A percentile compares a stretch with the other conserved stretches of the same genome.
Evolutionary conservation across 2,888 invertebrate species (phyloP).

Genomic region (Caenorhabditis uteleia): DNA sequence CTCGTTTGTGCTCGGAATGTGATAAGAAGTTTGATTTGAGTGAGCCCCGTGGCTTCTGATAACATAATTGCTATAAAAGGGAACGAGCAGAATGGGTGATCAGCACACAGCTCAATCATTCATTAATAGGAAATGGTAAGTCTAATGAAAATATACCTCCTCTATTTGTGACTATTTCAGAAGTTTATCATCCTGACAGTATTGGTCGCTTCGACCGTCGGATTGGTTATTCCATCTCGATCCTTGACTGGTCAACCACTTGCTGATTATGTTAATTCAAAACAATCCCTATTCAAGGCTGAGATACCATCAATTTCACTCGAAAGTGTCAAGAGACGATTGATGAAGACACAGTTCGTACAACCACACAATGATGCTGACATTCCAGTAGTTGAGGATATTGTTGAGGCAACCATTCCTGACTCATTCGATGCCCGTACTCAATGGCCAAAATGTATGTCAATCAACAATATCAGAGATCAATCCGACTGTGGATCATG

Average conservation of each 20-base stretch:
- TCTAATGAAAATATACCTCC: too few species aligned
- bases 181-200: conserved; percentile 23
- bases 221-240: conserved; percentile 23
- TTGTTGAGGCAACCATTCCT: conserved; percentile 22
- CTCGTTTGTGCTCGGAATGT: too few species aligned
- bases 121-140: too few species aligned
- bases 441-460: conserved; percentile 45
- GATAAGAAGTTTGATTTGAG: too few species aligned
- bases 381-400: conserved; percentile 5
- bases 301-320: conserved; percentile 12
- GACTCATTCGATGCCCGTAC: conserved; percentile 42
- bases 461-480: conserved; percentile 48
- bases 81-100: too few species aligned
- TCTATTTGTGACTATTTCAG: too few species aligned
- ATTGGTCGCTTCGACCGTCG: conserved; percentile 15
- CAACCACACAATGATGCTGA: conserved; percentile 21
- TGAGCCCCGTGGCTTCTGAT: too few species aligned
- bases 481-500: conserved; percentile 77
- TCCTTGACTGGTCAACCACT: conserved; percentile 15
- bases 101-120: too few species aligned
- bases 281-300: conserved; percentile 33
- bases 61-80: too few species aligned
- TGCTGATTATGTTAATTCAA: conserved; percentile 35
- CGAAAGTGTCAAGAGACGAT: conserved; percentile 29
- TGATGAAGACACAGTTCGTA: conserved; percentile 32